Evolutionary conservation across 2,888 invertebrate species (phyloP).

Genomic region (Pantelozetes paolii): DNA sequence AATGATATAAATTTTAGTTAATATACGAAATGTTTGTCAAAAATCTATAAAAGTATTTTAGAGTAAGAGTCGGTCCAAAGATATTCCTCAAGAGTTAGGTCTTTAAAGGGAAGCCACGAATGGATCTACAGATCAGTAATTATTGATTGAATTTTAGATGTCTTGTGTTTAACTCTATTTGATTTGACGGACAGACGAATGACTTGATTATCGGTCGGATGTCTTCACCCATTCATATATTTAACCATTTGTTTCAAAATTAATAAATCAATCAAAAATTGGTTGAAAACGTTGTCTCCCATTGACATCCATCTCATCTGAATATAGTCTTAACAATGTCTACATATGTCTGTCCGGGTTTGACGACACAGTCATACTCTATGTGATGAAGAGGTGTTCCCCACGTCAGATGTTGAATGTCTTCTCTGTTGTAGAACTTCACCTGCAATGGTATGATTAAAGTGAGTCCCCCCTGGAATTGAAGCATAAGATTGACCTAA

Average conservation of each 20-base stretch:
- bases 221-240: too few relatives aligned
- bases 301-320: slow-evolving; percentile 2
- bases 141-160: background rate
- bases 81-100: background rate
- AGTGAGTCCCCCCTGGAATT: slow-evolving; percentile 56
- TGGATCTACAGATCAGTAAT: background rate
- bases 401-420: slow-evolving; percentile 58
- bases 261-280: too few relatives aligned
- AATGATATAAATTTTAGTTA: too few relatives aligned
- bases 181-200: background rate
- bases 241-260: too few relatives aligned
- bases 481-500: slow-evolving; percentile 44
- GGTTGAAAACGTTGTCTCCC: too few relatives aligned
- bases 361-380: slow-evolving; percentile 57
- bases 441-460: slow-evolving; percentile 58
- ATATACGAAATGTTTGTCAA: too few relatives aligned
- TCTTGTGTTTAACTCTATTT: too few relatives aligned
- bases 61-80: background rate
- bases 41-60: background rate
- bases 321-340: slow-evolving; percentile 35
- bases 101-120: slow-evolving; percentile 29
- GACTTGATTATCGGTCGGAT: too few relatives aligned
- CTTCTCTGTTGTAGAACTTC: slow-evolving; percentile 58
- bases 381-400: slow-evolving; percentile 58
- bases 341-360: slow-evolving; percentile 52